A percentile compares a stretch with the other conserved stretches of the same genome.
Conservation (phyloP, 2,113 vertebrate genomes). For the Perca flavescens region DNA sequence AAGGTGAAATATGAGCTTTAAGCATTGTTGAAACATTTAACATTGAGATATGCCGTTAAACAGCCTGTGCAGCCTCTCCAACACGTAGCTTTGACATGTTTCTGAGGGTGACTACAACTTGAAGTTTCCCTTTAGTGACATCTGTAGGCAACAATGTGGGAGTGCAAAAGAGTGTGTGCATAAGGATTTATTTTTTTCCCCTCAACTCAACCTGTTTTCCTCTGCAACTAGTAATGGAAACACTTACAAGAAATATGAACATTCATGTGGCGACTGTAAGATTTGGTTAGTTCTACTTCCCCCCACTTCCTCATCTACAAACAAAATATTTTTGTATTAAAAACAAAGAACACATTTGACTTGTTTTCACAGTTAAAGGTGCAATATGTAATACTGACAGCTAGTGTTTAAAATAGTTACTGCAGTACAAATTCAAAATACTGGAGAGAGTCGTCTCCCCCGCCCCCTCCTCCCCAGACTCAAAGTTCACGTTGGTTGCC, state of each 20-base stretch:
- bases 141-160: slow-evolving; percentile 1
- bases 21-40: background rate
- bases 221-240: background rate
- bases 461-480: too few relatives aligned
- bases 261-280: background rate
- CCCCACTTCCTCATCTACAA: background rate
- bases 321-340: too few relatives aligned
- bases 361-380: background rate
- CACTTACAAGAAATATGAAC: background rate
- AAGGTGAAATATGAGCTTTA: background rate
- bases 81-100: background rate
- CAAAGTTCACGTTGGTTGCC: too few relatives aligned
- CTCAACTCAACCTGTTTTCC: background rate
- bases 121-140: slow-evolving; percentile 2
- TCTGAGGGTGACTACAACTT: background rate
- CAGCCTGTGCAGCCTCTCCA: background rate
- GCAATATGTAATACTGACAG: too few relatives aligned
- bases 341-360: background rate
- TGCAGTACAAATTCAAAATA: too few relatives aligned
- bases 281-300: background rate
- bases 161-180: background rate
- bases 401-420: too few relatives aligned
- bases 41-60: background rate
- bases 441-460: too few relatives aligned
- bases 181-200: background rate